A percentile compares a stretch with the other conserved stretches of the same genome.
These are phyloP conservation scores for Mormyrus proboscirostris DNA, from an alignment of 2,797 vertebrate genomes.

Conservation along the genomic window DNA sequence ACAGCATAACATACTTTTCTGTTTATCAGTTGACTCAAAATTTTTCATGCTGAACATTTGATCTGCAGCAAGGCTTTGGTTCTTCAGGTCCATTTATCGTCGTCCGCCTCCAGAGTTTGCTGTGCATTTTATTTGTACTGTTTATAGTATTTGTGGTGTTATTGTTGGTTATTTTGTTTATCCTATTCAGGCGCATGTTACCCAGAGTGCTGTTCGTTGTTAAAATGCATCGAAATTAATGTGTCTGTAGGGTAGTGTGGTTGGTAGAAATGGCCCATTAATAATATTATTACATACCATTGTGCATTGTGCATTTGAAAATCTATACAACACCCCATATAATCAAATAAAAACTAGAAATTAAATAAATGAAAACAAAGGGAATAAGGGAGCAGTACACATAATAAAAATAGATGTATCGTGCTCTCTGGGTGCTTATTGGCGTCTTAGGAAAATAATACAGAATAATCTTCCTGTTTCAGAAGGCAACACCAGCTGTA, in stretches of 20 bases:
- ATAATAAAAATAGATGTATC: neutral
- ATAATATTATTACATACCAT: neutral
- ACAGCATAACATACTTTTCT: neutral
- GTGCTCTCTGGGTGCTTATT: neutral
- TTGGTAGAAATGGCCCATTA: neutral
- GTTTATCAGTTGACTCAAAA: neutral
- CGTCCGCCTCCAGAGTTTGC: neutral
- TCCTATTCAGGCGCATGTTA: neutral
- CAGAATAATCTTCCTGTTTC: neutral
- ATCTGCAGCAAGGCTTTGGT: neutral
- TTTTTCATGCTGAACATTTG: neutral
- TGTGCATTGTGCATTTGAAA: neutral
- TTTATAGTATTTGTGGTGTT: neutral
- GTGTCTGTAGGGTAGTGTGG: neutral
- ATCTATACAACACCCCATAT: neutral
- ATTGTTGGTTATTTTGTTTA: neutral
- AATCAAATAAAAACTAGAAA: neutral
- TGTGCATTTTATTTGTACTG: neutral
- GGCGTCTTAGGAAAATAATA: neutral
- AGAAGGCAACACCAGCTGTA: neutral
- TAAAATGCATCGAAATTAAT: neutral
- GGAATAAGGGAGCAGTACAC: neutral
- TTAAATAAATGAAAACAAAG: conserved; percentile 1
- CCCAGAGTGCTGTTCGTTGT: neutral
- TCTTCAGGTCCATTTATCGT: neutral